Evolutionary conservation across 1,140 invertebrate species (phyloP), one percentile per base, ranked within the genome.

Genomic region (Trichogramma pretiosum): DNA sequence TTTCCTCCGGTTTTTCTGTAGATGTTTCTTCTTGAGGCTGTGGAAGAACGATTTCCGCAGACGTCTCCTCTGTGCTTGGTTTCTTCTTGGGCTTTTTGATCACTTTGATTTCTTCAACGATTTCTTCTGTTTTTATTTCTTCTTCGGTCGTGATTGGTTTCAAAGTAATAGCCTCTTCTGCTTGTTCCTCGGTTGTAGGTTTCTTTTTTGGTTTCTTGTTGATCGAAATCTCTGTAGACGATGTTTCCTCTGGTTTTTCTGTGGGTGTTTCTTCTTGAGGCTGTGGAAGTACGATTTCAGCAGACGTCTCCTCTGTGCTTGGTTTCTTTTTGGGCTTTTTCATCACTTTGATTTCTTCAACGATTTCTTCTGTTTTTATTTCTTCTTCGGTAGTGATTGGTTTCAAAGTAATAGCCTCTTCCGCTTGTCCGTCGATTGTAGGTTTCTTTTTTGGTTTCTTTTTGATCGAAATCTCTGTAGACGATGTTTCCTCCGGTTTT

Each of bases 241-340:
- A 1, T 13, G 33, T 9, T n/a, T 52, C 52, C 10, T 56, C 64
- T 34, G 68, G 58, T 48, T 70, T 67, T 32, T 64, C 61, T 54
- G n/a, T n/a, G n/a, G n/a, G n/a, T n/a, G n/a, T n/a, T n/a, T n/a
- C n/a, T n/a, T n/a, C n/a, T n/a, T n/a, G n/a, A n/a, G n/a, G n/a
- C n/a, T n/a, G n/a, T n/a, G n/a, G n/a, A n/a, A n/a, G n/a, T n/a
- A n/a, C n/a, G n/a, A n/a, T n/a, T n/a, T n/a, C n/a, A n/a, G n/a
- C n/a, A n/a, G n/a, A n/a, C n/a, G n/a, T n/a, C n/a, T n/a, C n/a
- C n/a, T n/a, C n/a, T n/a, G n/a, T n/a, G n/a, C n/a, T n/a, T n/a
- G n/a, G n/a, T n/a, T n/a, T n/a, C n/a, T n/a, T n/a, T n/a, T n/a
- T n/a, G n/a, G n/a, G n/a, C n/a, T n/a, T 46, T 18, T 30, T 17